A percentile compares a stretch with the other conserved stretches of the same genome.
Conservation (phyloP, 2,113 vertebrate species). For the Halcyon malimbica region DNA sequence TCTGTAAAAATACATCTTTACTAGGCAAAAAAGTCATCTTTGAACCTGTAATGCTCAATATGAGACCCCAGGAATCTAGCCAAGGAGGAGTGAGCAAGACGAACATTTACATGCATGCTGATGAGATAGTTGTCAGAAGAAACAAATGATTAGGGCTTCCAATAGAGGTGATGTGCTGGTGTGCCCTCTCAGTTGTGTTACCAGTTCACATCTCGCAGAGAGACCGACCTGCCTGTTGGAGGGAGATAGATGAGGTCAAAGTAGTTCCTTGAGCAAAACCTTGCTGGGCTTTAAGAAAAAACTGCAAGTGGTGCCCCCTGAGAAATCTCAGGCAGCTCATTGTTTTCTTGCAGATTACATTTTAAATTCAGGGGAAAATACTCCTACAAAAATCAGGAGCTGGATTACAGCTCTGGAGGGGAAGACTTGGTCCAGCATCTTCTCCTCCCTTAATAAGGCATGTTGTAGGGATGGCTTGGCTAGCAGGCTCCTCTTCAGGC, state of each 20-base stretch:
- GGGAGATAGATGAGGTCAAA: not conserved
- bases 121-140: not conserved
- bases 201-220: accelerated
- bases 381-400: not conserved
- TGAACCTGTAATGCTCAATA: not conserved
- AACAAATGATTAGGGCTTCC: not conserved
- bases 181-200: not conserved
- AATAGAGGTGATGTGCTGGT: not conserved
- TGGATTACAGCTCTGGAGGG: not conserved
- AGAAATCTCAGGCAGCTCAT: not conserved
- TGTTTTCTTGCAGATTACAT: not conserved
- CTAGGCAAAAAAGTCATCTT: not conserved
- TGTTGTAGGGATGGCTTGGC: not conserved
- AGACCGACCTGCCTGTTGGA: not conserved
- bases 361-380: not conserved
- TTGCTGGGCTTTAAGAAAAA: not conserved
- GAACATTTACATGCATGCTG: accelerated
- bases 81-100: not conserved
- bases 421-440: not conserved
- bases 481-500: not conserved
- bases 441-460: accelerated
- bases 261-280: not conserved
- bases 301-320: not conserved
- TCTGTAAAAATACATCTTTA: not conserved
- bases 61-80: not conserved